These are phyloP conservation scores for Marronus borbonicus DNA, from an alignment of 2,888 invertebrate genomes.

Conservation along the genomic window DNA sequence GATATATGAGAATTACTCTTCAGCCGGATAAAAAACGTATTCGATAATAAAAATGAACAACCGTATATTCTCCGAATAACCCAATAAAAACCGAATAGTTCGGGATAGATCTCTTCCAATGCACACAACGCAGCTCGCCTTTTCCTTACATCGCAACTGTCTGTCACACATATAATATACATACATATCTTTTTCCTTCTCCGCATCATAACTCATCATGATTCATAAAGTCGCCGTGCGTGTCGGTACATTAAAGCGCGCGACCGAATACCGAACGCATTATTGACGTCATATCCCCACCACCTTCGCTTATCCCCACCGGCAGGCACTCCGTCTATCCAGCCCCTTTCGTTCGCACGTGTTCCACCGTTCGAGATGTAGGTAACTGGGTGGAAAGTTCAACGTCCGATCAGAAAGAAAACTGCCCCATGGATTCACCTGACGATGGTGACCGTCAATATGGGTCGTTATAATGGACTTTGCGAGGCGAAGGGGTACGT, in stretches of 20 bases:
- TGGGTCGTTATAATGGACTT: neutral
- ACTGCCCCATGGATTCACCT: constrained; percentile 38
- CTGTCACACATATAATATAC: too few relatives aligned
- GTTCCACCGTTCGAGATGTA: constrained; percentile 49
- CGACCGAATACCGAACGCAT: constrained; percentile 33
- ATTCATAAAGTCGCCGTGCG: constrained; percentile 30
- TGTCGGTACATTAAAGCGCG: constrained; percentile 19
- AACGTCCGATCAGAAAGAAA: constrained; percentile 54
- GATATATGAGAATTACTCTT: too few relatives aligned
- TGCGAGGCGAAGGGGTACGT: neutral
- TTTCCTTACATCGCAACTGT: too few relatives aligned
- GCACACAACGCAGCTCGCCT: too few relatives aligned
- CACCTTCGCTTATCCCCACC: constrained; percentile 33
- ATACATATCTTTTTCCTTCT: too few relatives aligned
- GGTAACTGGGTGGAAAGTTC: constrained; percentile 59
- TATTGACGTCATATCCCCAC: constrained; percentile 52
- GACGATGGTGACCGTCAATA: neutral
- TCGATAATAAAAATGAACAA: too few relatives aligned
- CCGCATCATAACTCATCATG: constrained; percentile 9
- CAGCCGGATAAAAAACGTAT: too few relatives aligned
- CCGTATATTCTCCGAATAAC: too few relatives aligned
- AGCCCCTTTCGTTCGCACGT: constrained; percentile 47
- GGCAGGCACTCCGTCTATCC: constrained; percentile 32
- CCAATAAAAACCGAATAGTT: too few relatives aligned
- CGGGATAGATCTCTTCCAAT: too few relatives aligned